Base-by-base conservation (phyloP, 2,113 vertebrate genomes). In the Ceratotherium simum region DNA sequence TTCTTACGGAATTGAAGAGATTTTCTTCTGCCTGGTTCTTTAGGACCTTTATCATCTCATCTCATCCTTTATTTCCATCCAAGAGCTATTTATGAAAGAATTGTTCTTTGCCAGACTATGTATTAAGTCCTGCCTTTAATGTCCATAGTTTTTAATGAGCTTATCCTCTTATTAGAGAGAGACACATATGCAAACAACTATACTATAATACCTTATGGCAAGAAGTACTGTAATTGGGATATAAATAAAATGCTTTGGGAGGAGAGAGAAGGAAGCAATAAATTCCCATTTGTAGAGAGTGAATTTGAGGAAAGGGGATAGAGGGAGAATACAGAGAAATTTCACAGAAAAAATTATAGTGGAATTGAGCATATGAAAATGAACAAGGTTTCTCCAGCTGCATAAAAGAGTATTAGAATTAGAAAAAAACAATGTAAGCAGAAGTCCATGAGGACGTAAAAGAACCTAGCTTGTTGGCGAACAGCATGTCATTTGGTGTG, bases 1-100 rank as follows among this genome's bases (percentile, higher is more conserved):
- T 85, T 75, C 46, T 88, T 46, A 56, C 39, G 31, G 27, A 92
- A 85, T 60, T 95, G 67, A 90, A 95, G 54, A 64, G 10, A 33
- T 96, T 65, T 88, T 73, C 62, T 91, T 85, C 25, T 92, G 25
- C n/a, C 17, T 83, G 46, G 6, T 96, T 89, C 29, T 96, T 70
- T 56, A n/a, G 27, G 72, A 81, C n/a, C 18, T 56, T 92, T 36
- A 51, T n/a, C 13, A 39, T 86, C 9, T 83, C 29, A 27, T 36
- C 36, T 73, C 69, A 75, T 87, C 10, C 31, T 64, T 91, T 79
- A 67, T 91, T 94, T 84, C 36, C 29, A 81, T 67, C 33, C 11
- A 94, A 93, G 65, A 85, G 23, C 36, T 92, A 62, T 82, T 88
- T 95, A 20, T 39, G 86, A 76, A 95, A 97, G 72, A 14, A 29